Evolutionary conservation across 1,140 invertebrate species (phyloP).

Genomic region (Marisa cornuarietis): DNA sequence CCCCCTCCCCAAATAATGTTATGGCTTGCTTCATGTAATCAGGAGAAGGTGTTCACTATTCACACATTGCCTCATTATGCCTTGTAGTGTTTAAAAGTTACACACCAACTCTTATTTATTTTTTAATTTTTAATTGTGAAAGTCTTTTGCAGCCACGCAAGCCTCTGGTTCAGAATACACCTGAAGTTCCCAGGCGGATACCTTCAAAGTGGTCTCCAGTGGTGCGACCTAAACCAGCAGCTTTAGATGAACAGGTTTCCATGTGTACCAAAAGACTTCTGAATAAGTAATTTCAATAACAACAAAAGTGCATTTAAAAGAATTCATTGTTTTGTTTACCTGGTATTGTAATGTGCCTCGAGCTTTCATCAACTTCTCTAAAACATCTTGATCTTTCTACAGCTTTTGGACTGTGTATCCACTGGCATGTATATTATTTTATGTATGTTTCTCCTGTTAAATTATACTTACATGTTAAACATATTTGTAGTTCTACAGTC

Average conservation of each 20-base stretch:
- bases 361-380: neutral
- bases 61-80: too few species aligned
- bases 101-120: too few species aligned
- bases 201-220: slow-evolving; percentile 39
- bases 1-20: too few species aligned
- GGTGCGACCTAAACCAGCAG: slow-evolving; percentile 20
- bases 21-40: too few species aligned
- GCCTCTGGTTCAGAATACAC: slow-evolving; percentile 39
- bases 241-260: slow-evolving; percentile 33
- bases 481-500: too few species aligned
- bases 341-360: too few species aligned
- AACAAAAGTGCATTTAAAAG: neutral
- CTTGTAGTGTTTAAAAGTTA: too few species aligned
- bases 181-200: slow-evolving; percentile 35
- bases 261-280: slow-evolving; percentile 37
- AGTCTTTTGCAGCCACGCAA: slow-evolving; percentile 26
- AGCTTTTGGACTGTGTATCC: neutral
- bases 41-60: too few species aligned
- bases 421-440: neutral
- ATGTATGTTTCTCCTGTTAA: neutral
- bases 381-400: neutral
- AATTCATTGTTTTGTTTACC: neutral
- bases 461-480: too few species aligned
- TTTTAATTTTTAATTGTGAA: slow-evolving; percentile 2
- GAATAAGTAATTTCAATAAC: neutral